Conservation (phyloP, 2,113 vertebrate species). For the Menidia beryllina region DNA sequence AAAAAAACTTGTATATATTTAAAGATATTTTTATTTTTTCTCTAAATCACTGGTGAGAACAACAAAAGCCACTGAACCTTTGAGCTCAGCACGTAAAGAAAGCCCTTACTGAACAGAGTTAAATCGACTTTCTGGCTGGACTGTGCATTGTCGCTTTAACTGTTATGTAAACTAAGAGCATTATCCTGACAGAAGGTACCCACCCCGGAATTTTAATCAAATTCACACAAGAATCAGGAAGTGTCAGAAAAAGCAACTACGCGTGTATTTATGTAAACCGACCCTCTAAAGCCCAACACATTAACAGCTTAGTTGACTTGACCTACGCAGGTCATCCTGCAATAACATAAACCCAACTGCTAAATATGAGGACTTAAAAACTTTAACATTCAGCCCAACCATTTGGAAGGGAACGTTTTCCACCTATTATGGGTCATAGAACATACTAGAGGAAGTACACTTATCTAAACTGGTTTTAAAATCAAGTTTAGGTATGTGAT, state of each 20-base stretch:
- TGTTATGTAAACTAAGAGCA: constrained; percentile 66
- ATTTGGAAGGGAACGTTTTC: too few relatives aligned
- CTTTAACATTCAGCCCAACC: too few relatives aligned
- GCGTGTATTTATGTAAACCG: constrained; percentile 37
- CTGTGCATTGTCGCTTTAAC: constrained; percentile 36
- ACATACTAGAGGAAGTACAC: too few relatives aligned
- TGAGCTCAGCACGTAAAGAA: too few relatives aligned
- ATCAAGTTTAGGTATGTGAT: too few relatives aligned
- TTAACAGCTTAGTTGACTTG: background rate
- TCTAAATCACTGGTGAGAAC: too few relatives aligned
- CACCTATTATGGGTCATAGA: too few relatives aligned
- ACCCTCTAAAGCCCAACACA: constrained; percentile 7
- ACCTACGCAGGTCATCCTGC: background rate
- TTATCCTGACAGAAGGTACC: constrained; percentile 37
- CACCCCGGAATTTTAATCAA: constrained; percentile 41
- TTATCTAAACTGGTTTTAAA: too few relatives aligned
- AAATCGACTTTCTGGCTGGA: constrained; percentile 31
- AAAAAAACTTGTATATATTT: too few relatives aligned
- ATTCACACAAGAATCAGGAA: constrained; percentile 6
- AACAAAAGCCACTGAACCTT: too few relatives aligned
- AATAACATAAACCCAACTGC: too few relatives aligned
- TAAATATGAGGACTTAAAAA: background rate
- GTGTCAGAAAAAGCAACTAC: background rate
- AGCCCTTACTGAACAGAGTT: background rate
- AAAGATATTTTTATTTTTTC: too few relatives aligned